These are phyloP conservation scores for Siniperca knerii DNA, from an alignment of 2,113 vertebrate species.

Conservation along the genomic window DNA sequence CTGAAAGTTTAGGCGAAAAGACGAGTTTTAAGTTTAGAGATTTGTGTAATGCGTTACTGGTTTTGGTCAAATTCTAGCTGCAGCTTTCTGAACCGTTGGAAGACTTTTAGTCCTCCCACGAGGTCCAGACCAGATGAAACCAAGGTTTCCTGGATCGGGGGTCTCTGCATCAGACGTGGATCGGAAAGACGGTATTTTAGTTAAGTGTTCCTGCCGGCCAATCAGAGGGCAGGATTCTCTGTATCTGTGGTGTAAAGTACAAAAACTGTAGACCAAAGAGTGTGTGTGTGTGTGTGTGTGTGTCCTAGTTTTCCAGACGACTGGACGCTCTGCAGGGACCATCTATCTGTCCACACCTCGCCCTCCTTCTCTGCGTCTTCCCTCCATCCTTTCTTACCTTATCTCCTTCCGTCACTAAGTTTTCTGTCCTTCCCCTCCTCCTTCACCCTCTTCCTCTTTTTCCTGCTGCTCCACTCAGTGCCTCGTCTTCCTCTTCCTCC, in stretches of 20 bases:
- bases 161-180: no score
- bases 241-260: not conserved
- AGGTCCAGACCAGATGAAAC: no score
- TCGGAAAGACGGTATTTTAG: not conserved
- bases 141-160: no score
- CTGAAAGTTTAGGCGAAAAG: no score
- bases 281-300: slow-evolving; percentile 24
- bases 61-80: no score
- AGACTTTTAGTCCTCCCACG: no score
- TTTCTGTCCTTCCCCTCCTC: no score
- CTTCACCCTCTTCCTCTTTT: not conserved
- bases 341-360: slow-evolving; percentile 36
- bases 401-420: not conserved
- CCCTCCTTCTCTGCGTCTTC: not conserved
- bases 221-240: slow-evolving; percentile 23
- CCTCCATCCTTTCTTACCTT: not conserved
- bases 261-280: not conserved
- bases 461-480: not conserved
- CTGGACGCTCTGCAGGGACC: slow-evolving; percentile 40
- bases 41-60: no score
- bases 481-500: no score
- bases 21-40: no score
- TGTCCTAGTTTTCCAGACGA: slow-evolving; percentile 49
- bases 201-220: not conserved
- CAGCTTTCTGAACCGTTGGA: no score